Conservation (phyloP, 2,797 vertebrate species). For the Numenius phaeopus region DNA sequence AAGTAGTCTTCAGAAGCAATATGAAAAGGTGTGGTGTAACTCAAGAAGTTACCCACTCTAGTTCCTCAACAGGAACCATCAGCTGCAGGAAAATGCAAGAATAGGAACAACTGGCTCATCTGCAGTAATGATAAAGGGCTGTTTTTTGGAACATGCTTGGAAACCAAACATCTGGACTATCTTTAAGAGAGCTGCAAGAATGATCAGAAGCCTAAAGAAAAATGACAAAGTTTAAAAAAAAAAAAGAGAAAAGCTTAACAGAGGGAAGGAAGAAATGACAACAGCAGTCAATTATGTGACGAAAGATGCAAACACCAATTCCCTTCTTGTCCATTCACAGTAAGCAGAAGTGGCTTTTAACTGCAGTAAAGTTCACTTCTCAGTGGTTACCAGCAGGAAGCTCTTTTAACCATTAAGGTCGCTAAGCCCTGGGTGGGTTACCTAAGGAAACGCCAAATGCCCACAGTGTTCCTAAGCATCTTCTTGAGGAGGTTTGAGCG, state of each 20-base stretch:
- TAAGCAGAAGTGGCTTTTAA: slow-evolving; percentile 10
- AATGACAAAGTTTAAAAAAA: not conserved
- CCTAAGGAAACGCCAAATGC: not conserved
- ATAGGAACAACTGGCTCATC: not conserved
- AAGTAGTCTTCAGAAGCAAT: not conserved
- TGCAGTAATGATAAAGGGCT: not conserved
- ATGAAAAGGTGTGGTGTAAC: not conserved
- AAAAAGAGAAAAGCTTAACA: not conserved
- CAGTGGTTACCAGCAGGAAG: slow-evolving; percentile 15
- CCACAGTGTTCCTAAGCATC: not conserved
- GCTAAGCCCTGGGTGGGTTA: not conserved
- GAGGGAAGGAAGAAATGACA: not conserved
- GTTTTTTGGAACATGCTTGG: not conserved
- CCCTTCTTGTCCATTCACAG: not conserved
- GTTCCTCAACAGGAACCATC: not conserved
- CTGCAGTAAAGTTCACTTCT: not conserved
- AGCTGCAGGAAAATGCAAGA: not conserved
- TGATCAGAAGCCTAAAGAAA: not conserved
- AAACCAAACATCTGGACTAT: not conserved
- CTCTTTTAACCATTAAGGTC: not conserved
- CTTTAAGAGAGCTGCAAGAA: not conserved
- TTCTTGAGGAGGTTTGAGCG: not conserved
- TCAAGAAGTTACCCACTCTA: not conserved
- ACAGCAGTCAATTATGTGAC: not conserved
- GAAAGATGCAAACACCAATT: not conserved